Evolutionary conservation across 2,797 vertebrate species (phyloP).

Genomic region (Sebastes trivittatus): DNA sequence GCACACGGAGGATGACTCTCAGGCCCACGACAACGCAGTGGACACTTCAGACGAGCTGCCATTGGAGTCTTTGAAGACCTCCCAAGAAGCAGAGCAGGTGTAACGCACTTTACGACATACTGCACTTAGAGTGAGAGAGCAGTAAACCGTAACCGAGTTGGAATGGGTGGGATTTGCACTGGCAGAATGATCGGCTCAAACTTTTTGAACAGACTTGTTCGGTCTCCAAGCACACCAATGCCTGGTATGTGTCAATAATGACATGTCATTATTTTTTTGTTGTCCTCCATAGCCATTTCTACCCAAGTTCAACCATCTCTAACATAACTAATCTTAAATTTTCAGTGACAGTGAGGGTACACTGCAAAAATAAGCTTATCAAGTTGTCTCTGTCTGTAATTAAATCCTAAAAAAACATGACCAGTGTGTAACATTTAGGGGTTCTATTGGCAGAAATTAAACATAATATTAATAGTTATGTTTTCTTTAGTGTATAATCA

Average conservation of each 20-base stretch:
- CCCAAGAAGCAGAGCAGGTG: not conserved
- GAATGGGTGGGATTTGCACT: not conserved
- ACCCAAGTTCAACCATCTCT: not conserved
- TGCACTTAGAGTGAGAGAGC: not conserved
- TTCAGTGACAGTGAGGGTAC: not conserved
- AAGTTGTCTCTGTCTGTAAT: not conserved
- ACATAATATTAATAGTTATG: no score
- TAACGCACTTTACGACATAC: not conserved
- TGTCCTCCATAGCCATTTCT: not conserved
- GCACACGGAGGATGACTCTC: conserved; percentile 57
- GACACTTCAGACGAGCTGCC: conserved; percentile 77
- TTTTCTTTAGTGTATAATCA: no score
- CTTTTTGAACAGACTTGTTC: not conserved
- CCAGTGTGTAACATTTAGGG: no score
- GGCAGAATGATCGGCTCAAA: not conserved
- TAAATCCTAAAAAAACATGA: no score
- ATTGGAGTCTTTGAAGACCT: conserved; percentile 23
- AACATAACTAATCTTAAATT: not conserved
- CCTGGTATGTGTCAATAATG: not conserved
- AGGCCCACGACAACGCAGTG: conserved; percentile 65
- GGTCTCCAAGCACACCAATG: not conserved
- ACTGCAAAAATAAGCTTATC: not conserved
- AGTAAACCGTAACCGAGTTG: not conserved
- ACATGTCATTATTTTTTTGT: not conserved
- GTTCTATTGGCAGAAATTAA: no score